Base-by-base conservation (phyloP, 2,888 invertebrate species). In the Drosophila emarginata region DNA sequence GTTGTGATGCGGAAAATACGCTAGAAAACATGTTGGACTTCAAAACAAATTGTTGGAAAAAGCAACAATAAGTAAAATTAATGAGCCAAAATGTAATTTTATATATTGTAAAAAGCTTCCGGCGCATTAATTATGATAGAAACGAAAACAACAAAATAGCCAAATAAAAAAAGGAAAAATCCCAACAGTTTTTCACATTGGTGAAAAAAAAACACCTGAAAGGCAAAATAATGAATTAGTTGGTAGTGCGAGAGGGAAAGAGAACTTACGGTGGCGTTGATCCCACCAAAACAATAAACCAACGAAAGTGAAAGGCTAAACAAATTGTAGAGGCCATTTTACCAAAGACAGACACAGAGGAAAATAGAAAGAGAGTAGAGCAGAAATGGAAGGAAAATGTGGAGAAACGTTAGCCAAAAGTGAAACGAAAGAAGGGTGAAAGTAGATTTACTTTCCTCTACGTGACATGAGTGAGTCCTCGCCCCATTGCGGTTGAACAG, bases 381-480 rank as follows among this genome's bases (percentile, higher is more conserved):
- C 32, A 32, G 23, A 26, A 26, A 28, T 18, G 36, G 50, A 58
- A 32, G 56, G 39, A 36, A 57, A 40, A 51, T 26, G 68, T 4
- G 53, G 53, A 26, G 61, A 64, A 64, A 39, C 66, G 60, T 68
- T 67, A 32, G 56, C 56, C 69, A 69, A 62, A 54, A 39, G 54
- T 32, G 37, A 50, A 11, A 54, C 66, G 60, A 71, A 79, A 78
- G 72, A 84, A 81, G 87, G 87, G 88, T 87, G 88, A 88, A 87
- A 87, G 87, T 87, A 77, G 78, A 87, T 74, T 83, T 88, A 88
- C 87, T 88, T 87, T 88, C 85, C 75, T 77, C 83, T 80, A 77
- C 77, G 75, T 76, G 77, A 76, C 77, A 79, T 74, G 72, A 67
- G 61, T 70, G 61, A 65, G 68, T 61, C 64, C 67, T 64, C 54